A percentile compares a stretch with the other conserved stretches of the same genome.
phyloP scores from a whole-genome alignment of 1,140 invertebrate species.

The Asbolus verrucosus region DNA sequence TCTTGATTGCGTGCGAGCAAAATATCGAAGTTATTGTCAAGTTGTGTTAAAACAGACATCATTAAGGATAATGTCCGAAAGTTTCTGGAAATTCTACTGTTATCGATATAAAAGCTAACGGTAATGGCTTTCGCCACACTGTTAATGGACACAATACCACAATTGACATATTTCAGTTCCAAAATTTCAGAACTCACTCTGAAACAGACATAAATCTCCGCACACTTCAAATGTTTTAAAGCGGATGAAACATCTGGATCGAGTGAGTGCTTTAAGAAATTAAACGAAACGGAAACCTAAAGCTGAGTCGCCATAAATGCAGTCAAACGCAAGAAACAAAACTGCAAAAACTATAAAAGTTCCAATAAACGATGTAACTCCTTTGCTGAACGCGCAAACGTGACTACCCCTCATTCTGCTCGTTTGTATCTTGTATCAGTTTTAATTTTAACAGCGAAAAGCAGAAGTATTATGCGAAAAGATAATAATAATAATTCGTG shows the following conservation, averaged over 20 bases:
- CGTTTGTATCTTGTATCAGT: background rate
- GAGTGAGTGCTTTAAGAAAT: background rate
- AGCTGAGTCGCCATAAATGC: conserved; percentile 20
- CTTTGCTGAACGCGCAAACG: conserved; percentile 12
- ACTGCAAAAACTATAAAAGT: conserved; percentile 10
- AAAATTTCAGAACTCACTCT: no score
- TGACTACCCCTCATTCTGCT: conserved; percentile 4
- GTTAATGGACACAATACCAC: background rate
- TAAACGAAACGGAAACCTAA: background rate
- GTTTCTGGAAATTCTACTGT: background rate
- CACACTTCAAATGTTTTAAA: background rate
- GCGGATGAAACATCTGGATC: background rate
- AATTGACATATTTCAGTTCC: background rate
- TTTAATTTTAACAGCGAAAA: background rate
- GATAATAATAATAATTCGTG: no score
- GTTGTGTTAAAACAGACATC: background rate
- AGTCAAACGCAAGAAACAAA: no score
- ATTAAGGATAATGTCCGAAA: background rate
- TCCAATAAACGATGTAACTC: background rate
- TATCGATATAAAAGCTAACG: background rate
- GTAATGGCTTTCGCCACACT: background rate
- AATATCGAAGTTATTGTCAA: background rate
- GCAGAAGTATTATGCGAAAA: no score
- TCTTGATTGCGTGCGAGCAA: background rate
- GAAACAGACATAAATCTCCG: background rate